A percentile compares a stretch with the other conserved stretches of the same genome.
Evolutionary conservation across 2,888 invertebrate species (phyloP).

Genomic region (Aphrophora alni): DNA sequence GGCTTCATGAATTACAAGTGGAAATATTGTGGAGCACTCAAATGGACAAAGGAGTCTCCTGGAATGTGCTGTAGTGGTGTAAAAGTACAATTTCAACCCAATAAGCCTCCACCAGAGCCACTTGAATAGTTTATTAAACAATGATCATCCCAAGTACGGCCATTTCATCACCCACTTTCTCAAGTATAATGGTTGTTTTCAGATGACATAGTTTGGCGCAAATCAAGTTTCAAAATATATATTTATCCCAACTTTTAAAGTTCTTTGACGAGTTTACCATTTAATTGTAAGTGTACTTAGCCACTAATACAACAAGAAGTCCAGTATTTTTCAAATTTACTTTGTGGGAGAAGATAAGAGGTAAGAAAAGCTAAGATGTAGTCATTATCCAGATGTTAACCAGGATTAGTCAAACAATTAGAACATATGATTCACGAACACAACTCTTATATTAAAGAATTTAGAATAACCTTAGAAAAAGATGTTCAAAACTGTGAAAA

Average conservation of each 20-base stretch:
- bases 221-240: background rate
- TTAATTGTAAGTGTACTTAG: no score
- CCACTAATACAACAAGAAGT: background rate
- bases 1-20: no score
- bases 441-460: background rate
- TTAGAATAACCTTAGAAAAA: conserved; percentile 7
- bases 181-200: no score
- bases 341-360: background rate
- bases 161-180: no score
- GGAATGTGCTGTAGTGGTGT: background rate
- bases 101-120: background rate
- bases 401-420: background rate
- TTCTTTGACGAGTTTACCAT: no score
- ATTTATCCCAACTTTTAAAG: no score
- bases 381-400: conserved; percentile 10
- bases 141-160: background rate
- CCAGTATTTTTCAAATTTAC: background rate
- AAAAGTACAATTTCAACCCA: background rate
- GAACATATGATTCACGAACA: background rate
- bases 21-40: no score
- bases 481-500: conserved; percentile 5
- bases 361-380: background rate
- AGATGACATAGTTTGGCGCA: no score
- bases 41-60: no score
- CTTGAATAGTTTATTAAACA: background rate